Evolutionary conservation across 1,140 invertebrate species (phyloP), one percentile per base, ranked within the genome.

Genomic region (Trissolcus basalis): DNA sequence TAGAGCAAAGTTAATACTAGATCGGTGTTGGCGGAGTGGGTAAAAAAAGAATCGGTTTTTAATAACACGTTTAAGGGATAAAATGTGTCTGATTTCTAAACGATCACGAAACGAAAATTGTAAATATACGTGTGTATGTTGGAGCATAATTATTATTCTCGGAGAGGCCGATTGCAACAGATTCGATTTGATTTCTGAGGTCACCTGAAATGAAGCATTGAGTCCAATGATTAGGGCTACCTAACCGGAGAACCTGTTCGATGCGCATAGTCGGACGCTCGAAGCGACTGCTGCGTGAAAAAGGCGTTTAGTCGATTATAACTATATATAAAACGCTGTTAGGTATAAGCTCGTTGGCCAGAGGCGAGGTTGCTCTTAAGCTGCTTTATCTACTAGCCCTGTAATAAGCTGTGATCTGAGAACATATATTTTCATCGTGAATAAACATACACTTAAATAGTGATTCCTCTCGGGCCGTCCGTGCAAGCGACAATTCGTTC

Each of bases 401-500:
- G 85, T 86, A 86, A 87, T 88, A 87, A 88, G 82, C 85, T 77
- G 81, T 79, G 84, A 87, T 85, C 82, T 81, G 83, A 84, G 85
- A 86, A 70, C 84, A 78, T 83, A 83, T 85, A 85, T 85, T 77
- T 81, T 81, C 54, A 69, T 73, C 69, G 59, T 65, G 77, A 79
- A 77, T 72, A 71, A 68, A 74, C 77, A 70, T 71, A 68, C 55
- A 60, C 61, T 68, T 68, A 72, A 72, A 72, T 70, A 51, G 50
- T 54, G 54, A 61, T 68, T 65, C 64, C 47, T 59, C 19, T 13
- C 13, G 43, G 44, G 61, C 58, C 64, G 19, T 69, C 47, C 68
- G 59, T 79, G 60, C 47, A 75, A 69, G 55, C 58, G 73, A 76
- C 77, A 76, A 76, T 79, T 71, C 67, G 49, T 75, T 71, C 71